These are phyloP conservation scores for Caloenas nicobarica DNA, from an alignment of 2,113 vertebrate species.

Conservation along the genomic window DNA sequence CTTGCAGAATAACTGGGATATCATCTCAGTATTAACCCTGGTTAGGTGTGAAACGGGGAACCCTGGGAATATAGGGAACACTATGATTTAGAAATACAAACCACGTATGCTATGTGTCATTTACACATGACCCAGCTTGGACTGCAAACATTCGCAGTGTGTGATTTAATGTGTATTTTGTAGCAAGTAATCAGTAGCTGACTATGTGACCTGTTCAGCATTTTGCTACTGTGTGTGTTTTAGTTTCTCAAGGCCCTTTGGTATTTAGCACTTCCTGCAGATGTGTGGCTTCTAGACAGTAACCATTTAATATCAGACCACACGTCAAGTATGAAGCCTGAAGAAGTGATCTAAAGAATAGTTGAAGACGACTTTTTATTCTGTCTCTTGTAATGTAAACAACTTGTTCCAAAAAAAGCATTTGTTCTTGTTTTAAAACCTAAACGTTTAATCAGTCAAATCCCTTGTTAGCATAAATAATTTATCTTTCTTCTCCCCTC, in stretches of 20 bases:
- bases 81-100: neutral
- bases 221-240: conserved; percentile 10
- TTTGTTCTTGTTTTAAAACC: neutral
- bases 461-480: neutral
- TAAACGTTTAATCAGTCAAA: neutral
- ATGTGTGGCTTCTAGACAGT: conserved; percentile 18
- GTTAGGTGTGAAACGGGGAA: neutral
- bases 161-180: neutral
- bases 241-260: conserved; percentile 34
- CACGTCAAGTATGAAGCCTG: neutral
- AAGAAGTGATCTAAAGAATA: neutral
- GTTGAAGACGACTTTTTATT: neutral
- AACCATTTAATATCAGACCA: conserved; percentile 7
- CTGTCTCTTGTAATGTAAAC: neutral
- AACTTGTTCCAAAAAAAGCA: neutral
- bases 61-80: neutral
- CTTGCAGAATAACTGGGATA: neutral
- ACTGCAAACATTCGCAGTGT: neutral
- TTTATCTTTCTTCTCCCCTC: neutral
- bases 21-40: neutral
- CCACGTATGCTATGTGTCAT: neutral
- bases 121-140: neutral
- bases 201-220: neutral
- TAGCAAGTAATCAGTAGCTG: neutral
- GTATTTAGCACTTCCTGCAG: conserved; percentile 54